Conservation (phyloP, 2,797 vertebrate species). For the Brotula barbata region DNA sequence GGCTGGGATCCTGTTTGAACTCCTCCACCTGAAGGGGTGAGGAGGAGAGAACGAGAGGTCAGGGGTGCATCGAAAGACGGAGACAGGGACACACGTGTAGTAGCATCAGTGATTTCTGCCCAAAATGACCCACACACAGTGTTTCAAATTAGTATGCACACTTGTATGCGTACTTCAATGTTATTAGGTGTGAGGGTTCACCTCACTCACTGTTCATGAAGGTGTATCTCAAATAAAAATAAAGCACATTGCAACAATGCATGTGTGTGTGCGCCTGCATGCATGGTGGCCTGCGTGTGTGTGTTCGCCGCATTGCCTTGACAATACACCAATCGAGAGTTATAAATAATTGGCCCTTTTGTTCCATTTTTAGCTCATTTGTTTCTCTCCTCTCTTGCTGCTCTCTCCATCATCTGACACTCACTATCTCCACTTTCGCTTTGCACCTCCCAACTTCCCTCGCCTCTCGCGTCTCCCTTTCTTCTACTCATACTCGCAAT, state of each 20-base stretch:
- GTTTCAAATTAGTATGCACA: no score
- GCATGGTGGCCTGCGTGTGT: slow-evolving; percentile 20
- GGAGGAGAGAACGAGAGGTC: slow-evolving; percentile 7
- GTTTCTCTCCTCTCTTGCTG: slow-evolving; percentile 45
- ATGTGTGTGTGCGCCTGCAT: slow-evolving; percentile 18
- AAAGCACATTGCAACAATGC: no score
- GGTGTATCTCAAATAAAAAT: no score
- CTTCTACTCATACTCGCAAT: neutral
- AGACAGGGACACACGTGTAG: no score
- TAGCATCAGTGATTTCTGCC: no score
- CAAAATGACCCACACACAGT: no score
- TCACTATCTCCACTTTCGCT: slow-evolving; percentile 25
- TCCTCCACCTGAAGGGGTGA: slow-evolving; percentile 85
- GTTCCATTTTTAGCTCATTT: slow-evolving; percentile 65
- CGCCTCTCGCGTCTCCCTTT: neutral
- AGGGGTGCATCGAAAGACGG: neutral
- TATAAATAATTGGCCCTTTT: slow-evolving; percentile 79
- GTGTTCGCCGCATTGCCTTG: slow-evolving; percentile 34
- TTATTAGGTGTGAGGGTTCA: no score
- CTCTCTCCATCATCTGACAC: slow-evolving; percentile 41
- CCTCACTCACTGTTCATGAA: no score
- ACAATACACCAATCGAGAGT: slow-evolving; percentile 47
- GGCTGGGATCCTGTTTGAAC: slow-evolving; percentile 95
- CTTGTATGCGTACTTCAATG: no score
- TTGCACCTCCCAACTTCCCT: neutral